phyloP scores from a whole-genome alignment of 2,888 invertebrate genomes.

The Norana najaformis region DNA sequence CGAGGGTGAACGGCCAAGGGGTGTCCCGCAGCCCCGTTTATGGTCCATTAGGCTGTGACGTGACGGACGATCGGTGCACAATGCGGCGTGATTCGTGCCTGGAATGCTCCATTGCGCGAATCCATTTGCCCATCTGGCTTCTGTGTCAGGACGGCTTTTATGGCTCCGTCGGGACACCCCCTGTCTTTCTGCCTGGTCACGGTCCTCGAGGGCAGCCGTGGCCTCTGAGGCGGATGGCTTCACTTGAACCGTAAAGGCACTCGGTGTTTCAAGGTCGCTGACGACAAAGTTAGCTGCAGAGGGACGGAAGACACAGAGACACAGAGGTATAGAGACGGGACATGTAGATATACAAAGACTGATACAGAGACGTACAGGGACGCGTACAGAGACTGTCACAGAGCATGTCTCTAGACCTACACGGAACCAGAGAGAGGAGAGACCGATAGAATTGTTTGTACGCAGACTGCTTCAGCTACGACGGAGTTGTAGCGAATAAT shows the following conservation, averaged over 20 bases:
- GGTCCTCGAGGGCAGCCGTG: not conserved
- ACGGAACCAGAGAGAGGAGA: too few species aligned
- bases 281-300: not conserved
- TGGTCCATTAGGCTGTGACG: constrained; percentile 16
- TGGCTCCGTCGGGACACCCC: not conserved
- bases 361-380: too few species aligned
- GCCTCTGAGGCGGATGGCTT: not conserved
- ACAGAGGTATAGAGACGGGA: too few species aligned
- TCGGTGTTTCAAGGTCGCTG: not conserved
- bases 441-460: too few species aligned
- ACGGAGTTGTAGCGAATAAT: too few species aligned
- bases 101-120: constrained; percentile 6
- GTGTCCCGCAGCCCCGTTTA: not conserved
- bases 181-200: not conserved
- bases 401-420: too few species aligned
- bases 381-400: too few species aligned
- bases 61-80: not conserved
- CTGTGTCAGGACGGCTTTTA: constrained; percentile 7
- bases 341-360: too few species aligned
- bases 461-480: too few species aligned
- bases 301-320: not conserved
- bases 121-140: not conserved
- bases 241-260: not conserved
- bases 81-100: constrained; percentile 21
- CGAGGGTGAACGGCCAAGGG: not conserved